phyloP scores from a whole-genome alignment of 2,888 invertebrate species.

The Ormyrus pomaceus region DNA sequence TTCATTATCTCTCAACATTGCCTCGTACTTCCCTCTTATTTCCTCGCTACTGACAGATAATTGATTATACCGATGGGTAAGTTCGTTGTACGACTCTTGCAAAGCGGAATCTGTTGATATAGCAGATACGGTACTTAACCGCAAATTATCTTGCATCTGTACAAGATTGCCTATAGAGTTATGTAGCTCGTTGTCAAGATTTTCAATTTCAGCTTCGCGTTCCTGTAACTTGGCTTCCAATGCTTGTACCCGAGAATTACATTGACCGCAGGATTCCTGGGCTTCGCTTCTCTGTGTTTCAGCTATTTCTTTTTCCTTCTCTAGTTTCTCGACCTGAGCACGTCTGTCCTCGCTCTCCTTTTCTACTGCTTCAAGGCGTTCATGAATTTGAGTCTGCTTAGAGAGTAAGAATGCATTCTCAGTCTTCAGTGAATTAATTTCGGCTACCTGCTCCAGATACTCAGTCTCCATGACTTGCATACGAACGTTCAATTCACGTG shows the following conservation, averaged over 20 bases:
- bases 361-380: constrained; percentile 68
- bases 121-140: constrained; percentile 80
- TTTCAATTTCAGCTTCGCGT: constrained; percentile 85
- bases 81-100: constrained; percentile 79
- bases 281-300: constrained; percentile 50
- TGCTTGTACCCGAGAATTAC: constrained; percentile 70
- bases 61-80: constrained; percentile 80
- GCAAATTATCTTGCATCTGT: constrained; percentile 82
- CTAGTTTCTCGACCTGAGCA: constrained; percentile 63
- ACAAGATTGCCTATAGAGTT: constrained; percentile 81
- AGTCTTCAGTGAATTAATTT: constrained; percentile 68
- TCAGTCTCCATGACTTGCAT: constrained; percentile 73
- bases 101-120: constrained; percentile 75
- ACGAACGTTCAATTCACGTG: constrained; percentile 70
- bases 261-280: constrained; percentile 68
- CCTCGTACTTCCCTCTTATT: constrained; percentile 79
- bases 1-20: constrained; percentile 78
- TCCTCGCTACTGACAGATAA: constrained; percentile 81
- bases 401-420: constrained; percentile 69
- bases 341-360: constrained; percentile 69
- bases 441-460: constrained; percentile 68
- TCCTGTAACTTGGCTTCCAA: constrained; percentile 85
- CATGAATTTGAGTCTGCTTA: constrained; percentile 74
- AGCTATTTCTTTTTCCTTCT: constrained; percentile 58
- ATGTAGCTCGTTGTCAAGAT: constrained; percentile 81